phyloP scores from a whole-genome alignment of 23 tunicate species.

The Phallusia fumigata region DNA sequence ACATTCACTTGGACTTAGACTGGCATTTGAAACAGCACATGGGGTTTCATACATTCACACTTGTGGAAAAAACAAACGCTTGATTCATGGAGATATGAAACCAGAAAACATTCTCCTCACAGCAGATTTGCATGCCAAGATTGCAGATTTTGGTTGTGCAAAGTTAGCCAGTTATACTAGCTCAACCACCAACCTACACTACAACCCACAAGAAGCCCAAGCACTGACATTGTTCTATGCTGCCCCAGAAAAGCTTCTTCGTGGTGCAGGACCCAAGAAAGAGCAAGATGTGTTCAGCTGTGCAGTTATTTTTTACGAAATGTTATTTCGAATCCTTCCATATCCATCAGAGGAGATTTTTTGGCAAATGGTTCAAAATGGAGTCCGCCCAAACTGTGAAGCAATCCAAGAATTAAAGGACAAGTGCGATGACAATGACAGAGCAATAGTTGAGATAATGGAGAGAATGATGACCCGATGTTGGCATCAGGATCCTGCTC shows the following conservation, averaged over 20 bases:
- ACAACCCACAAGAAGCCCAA: not conserved
- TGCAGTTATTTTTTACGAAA: not conserved
- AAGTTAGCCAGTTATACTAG: not conserved
- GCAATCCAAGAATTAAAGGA: not conserved
- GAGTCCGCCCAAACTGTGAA: not conserved
- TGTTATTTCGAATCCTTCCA: not conserved
- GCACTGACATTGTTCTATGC: constrained; percentile 2
- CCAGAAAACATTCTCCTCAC: constrained; percentile 10
- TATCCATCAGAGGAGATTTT: not conserved
- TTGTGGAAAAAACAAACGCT: not conserved
- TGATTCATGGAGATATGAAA: constrained; percentile 8
- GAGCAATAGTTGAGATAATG: not conserved
- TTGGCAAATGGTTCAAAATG: not conserved
- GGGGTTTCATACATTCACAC: constrained; percentile 8
- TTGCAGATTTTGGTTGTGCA: constrained; percentile 14
- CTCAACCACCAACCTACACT: not conserved
- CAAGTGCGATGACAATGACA: not conserved
- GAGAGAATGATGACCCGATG: not conserved
- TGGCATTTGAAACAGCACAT: not conserved
- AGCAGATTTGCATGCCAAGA: not conserved
- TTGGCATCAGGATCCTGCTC: not conserved
- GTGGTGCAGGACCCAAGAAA: not conserved
- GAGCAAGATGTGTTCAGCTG: constrained; percentile 7
- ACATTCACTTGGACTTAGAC: not conserved
- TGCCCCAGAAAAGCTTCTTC: not conserved